Evolutionary conservation across 2,113 vertebrate species (phyloP), one percentile per base, ranked within the genome.

Genomic region (Pelmatolapia mariae): DNA sequence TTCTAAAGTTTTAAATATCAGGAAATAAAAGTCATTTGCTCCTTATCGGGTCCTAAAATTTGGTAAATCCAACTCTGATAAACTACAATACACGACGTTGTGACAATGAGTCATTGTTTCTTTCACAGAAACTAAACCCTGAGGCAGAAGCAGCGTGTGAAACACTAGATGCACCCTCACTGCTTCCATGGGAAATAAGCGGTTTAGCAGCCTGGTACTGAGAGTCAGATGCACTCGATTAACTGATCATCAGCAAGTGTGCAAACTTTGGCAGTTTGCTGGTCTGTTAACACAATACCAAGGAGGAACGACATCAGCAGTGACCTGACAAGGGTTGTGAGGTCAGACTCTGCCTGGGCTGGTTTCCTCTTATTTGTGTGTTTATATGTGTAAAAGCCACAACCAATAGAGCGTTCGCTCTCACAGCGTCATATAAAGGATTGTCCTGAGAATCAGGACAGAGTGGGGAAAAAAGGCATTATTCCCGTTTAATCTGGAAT

Each of bases 361-460:
- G 61, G 33, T 38, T 68, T 68, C 33, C 61, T 68, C 61, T 68
- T 68, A 38, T 68, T 38, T 68, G 33, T 38, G 57, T 12, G 33
- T 66, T 66, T 66, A 66, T 36, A 36, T 66, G 61, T 66, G 7
- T 1, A 68, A 68, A 68, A 68, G 7, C 61, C 19, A 22, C 61
- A 68, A 68, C 19, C 61, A 68, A 38, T 13, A 68, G 19, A 38
- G 61, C 1, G 61, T 1, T 66, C 4, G 3, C 61, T 13, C 61
- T 66, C 7, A 66, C 19, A 22, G 19, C 33, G 11, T 38, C 33
- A 1, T 22, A 13, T 33, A 57, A 26, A 57, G 22, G 22, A 15
- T 56, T 8, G 33, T 66, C 61, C 61, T 13, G 33, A 8, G 33
- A 38, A 66, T 66, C 61, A 66, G 61, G 33, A 66, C 31, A 38